Evolutionary conservation across 1,140 invertebrate genomes (phyloP).

Genomic region (Choristoneura fumiferana): DNA sequence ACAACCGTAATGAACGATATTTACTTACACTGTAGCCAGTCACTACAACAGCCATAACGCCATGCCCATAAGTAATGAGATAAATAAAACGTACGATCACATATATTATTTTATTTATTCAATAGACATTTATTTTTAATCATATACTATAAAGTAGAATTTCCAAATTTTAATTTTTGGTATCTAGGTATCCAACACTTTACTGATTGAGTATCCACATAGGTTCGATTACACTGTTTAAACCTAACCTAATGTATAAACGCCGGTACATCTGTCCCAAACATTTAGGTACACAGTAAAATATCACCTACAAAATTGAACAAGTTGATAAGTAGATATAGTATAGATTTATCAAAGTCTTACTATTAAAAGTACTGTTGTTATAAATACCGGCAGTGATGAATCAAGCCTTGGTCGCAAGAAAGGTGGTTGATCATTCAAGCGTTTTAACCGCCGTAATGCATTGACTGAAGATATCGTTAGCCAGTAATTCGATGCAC

Average conservation of each 20-base stretch:
- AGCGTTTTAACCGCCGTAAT: not conserved
- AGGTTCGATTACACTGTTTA: conserved; percentile 46
- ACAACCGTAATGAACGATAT: too few relatives aligned
- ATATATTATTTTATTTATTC: conserved; percentile 73
- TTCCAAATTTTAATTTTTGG: conserved; percentile 76
- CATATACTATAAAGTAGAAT: conserved; percentile 72
- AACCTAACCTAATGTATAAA: conserved; percentile 63
- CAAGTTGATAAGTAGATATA: conserved; percentile 66
- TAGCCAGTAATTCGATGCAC: too few relatives aligned
- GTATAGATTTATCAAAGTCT: conserved; percentile 75
- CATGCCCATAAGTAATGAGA: too few relatives aligned
- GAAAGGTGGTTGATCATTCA: not conserved
- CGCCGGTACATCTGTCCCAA: conserved; percentile 73
- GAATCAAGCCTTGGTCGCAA: conserved; percentile 63
- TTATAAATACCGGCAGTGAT: conserved; percentile 72
- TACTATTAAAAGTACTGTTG: conserved; percentile 57
- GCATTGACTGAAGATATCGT: too few relatives aligned
- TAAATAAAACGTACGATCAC: conserved; percentile 64
- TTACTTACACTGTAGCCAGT: too few relatives aligned
- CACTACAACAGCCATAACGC: too few relatives aligned
- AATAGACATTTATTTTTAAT: conserved; percentile 75
- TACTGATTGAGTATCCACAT: conserved; percentile 65
- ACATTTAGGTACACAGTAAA: conserved; percentile 74
- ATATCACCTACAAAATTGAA: conserved; percentile 77
- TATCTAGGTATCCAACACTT: conserved; percentile 63